phyloP scores from a whole-genome alignment of 2,888 invertebrate species.

The Drosophila lutescens region DNA sequence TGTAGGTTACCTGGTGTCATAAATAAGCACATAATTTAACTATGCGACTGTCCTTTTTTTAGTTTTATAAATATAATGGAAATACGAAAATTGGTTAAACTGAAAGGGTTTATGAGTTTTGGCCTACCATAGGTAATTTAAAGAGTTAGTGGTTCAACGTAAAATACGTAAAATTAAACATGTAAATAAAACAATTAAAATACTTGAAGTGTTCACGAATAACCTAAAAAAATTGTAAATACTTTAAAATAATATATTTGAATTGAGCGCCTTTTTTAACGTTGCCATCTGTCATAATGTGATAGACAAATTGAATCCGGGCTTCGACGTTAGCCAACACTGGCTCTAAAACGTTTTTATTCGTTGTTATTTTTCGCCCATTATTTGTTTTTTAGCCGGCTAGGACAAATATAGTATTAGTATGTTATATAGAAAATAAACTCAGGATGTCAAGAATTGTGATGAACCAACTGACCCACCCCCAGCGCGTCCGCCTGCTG shows the following conservation, averaged over 20 bases:
- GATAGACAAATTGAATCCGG: background rate
- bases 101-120: too few species aligned
- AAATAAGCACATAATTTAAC: background rate
- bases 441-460: slow-evolving; percentile 74
- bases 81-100: background rate
- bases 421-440: slow-evolving; percentile 2
- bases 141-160: too few species aligned
- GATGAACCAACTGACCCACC: slow-evolving; percentile 85
- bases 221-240: too few species aligned
- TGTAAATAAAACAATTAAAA: too few species aligned
- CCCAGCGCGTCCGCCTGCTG: slow-evolving; percentile 88
- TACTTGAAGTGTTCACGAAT: too few species aligned
- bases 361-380: slow-evolving; percentile 7
- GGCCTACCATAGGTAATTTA: too few species aligned
- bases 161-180: too few species aligned
- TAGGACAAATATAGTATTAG: background rate
- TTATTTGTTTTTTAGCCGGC: slow-evolving; percentile 7
- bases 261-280: background rate
- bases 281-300: background rate
- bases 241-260: too few species aligned
- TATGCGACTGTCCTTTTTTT: background rate
- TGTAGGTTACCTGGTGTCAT: too few species aligned
- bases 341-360: background rate
- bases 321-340: background rate
- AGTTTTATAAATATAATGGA: background rate